Percentiles rank a stretch among this genome's conserved stretches.
Evolutionary conservation across 2,113 vertebrate species (phyloP).

Genomic region (Chaetura pelagica): DNA sequence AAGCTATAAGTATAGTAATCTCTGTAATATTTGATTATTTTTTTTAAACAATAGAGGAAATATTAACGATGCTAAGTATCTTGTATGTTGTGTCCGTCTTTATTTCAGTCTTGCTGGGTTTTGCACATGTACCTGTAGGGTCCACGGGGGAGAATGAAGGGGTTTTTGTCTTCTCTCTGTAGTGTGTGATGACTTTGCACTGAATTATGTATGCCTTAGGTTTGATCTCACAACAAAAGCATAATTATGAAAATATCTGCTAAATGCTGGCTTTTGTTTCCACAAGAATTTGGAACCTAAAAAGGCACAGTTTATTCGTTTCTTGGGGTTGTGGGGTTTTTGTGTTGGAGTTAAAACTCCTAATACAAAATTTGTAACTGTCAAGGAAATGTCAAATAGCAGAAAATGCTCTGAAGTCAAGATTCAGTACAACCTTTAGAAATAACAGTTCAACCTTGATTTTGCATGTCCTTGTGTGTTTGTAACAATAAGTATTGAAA

Average conservation of each 20-base stretch:
- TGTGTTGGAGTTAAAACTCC: not conserved
- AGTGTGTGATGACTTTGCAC: conserved; percentile 18
- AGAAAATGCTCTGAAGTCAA: not conserved
- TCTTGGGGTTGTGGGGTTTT: not conserved
- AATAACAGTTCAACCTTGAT: not conserved
- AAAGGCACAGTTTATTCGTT: not conserved
- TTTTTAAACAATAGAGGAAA: not conserved
- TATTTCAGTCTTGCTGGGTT: conserved; percentile 63
- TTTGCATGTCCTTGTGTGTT: not conserved
- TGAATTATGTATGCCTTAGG: conserved; percentile 14
- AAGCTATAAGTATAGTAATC: not conserved
- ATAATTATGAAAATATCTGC: not conserved
- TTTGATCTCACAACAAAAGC: not conserved
- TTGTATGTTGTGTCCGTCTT: conserved; percentile 30
- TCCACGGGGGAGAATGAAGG: not conserved
- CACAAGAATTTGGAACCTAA: not conserved
- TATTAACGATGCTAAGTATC: not conserved
- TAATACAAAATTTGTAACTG: not conserved
- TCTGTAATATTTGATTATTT: not conserved
- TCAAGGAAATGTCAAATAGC: not conserved
- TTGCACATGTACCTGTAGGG: conserved; percentile 39
- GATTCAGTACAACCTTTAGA: not conserved
- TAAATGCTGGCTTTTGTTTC: not conserved
- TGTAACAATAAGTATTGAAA: not conserved
- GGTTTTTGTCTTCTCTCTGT: not conserved